Evolutionary conservation across 2,888 invertebrate species (phyloP), one percentile per base, ranked within the genome.

Genomic region (Atherix ibis): DNA sequence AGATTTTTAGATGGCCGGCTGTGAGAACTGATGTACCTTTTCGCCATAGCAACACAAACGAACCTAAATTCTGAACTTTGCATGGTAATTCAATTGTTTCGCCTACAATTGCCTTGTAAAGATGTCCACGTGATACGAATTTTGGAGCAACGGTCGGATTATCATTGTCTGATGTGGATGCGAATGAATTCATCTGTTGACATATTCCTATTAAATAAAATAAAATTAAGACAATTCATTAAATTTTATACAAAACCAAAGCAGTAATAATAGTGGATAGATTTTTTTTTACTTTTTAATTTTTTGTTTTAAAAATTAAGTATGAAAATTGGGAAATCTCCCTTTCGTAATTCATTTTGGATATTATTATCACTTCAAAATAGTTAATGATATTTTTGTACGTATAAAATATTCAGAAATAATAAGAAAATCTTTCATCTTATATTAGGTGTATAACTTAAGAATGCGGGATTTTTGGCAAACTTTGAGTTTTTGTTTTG

Each of bases 81-180:
- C 82, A 83, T 6, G 82, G 82, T 37, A 83, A 60, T 31, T 77
- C 69, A 32, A 83, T 66, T 0, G 80, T 79, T 53, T 83, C 82
- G 4, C 82, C 82, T 2, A 77, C 75, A 29, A 81, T 78, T 0
- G 78, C 79, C 44, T 79, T 66, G 62, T 78, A 82, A 5, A 78
- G 76, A 52, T 79, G 80, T 0, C 80, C 78, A 16, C 76, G 65
- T 1, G 81, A 78, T 43, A 80, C 57, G 53, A 83, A 82, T 49
- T 76, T 66, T 0, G 82, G 81, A 0, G 71, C 68, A 37, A 58
- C 54, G 13, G 49, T 50, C 14, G 46, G 41, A 32, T 37, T 37
- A 32, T 40, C 42, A 22, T 35, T 35, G 31, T 41, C 38, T 14
- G 40, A 35, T 35, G 43, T 36, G 36, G 41, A 38, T 28, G 39